Percentiles rank a stretch among this genome's conserved stretches.
These are phyloP conservation scores for Heliocidaris tuberculata DNA, from an alignment of 35 echinoderm and acorn worm genomes.

Conservation along the genomic window DNA sequence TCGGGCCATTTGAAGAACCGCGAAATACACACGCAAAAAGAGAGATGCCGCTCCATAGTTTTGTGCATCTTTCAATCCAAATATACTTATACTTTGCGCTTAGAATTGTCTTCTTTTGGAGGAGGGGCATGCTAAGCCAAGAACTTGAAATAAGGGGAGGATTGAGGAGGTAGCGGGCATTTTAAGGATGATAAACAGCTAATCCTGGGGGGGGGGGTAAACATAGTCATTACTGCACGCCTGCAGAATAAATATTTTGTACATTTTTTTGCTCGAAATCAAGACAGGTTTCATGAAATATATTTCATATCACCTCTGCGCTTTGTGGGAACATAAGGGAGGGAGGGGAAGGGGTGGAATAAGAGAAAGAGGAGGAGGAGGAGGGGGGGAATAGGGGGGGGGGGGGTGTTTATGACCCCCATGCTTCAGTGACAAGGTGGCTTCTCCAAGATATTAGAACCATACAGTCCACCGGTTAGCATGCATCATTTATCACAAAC, in stretches of 20 bases:
- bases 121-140: background rate
- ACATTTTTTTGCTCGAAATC: background rate
- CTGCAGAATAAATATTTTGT: background rate
- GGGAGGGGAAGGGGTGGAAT: background rate
- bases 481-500: conserved; percentile 17
- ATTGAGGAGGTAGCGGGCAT: background rate
- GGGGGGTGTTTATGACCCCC: background rate
- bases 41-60: no score
- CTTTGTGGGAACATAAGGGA: background rate
- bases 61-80: no score
- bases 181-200: background rate
- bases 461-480: background rate
- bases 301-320: background rate
- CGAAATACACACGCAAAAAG: background rate
- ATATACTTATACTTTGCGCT: no score
- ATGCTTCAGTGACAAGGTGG: background rate
- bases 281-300: background rate
- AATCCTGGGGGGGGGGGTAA: no score
- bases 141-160: background rate
- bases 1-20: no score
- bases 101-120: no score
- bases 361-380: background rate
- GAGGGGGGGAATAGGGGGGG: background rate
- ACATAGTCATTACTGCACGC: no score
- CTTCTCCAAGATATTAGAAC: background rate